These are phyloP conservation scores for Neogobius melanostomus DNA, from an alignment of 2,113 vertebrate genomes.

Conservation along the genomic window DNA sequence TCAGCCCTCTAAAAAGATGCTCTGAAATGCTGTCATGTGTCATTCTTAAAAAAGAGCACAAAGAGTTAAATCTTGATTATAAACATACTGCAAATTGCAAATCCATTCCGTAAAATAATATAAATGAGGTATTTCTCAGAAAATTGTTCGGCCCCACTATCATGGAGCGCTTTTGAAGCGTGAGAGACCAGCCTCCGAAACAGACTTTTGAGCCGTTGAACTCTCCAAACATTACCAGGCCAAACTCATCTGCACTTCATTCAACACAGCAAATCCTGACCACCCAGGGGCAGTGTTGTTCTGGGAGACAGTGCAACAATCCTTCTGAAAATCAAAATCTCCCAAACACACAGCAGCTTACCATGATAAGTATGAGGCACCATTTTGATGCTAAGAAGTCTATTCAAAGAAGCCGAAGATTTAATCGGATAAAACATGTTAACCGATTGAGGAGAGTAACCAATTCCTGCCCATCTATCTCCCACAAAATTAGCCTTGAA, in stretches of 20 bases:
- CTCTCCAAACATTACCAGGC: conserved; percentile 76
- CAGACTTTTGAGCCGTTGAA: conserved; percentile 70
- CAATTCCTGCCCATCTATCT: no score
- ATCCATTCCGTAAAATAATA: no score
- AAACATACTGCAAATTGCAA: no score
- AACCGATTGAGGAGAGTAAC: no score
- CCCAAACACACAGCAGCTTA: conserved; percentile 71
- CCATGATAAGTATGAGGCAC: conserved; percentile 51
- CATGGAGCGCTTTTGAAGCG: conserved; percentile 38
- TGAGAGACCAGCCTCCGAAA: conserved; percentile 62
- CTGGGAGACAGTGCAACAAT: conserved; percentile 66
- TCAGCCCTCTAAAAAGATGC: no score
- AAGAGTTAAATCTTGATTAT: no score
- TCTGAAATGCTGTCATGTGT: no score
- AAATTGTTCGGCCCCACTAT: not conserved
- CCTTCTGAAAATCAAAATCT: conserved; percentile 48
- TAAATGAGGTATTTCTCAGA: no score
- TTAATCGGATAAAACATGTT: no score
- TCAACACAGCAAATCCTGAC: conserved; percentile 67
- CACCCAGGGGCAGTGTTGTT: conserved; percentile 76
- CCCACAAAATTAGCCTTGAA: no score
- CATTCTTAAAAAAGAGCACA: no score
- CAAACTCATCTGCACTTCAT: conserved; percentile 69
- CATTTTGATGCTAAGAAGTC: conserved; percentile 65
- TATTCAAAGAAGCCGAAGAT: conserved; percentile 34